Evolutionary conservation across 2,888 invertebrate genomes (phyloP).

Genomic region (Ormyrus thymus): DNA sequence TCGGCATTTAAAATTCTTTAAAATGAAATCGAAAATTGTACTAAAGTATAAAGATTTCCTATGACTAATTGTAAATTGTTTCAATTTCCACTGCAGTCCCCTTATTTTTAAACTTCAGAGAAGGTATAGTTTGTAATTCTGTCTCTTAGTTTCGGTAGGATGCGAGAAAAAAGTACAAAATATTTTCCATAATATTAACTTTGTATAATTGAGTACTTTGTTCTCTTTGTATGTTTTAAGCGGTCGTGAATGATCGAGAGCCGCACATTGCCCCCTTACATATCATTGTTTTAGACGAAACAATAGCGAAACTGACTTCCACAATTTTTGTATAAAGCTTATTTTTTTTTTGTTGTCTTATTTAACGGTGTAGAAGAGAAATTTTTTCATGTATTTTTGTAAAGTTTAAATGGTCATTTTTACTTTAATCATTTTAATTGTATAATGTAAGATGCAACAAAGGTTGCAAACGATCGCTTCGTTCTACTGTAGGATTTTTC

Average conservation of each 20-base stretch:
- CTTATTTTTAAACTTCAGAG: conserved; percentile 17
- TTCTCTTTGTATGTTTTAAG: conserved; percentile 21
- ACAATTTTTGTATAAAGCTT: conserved; percentile 28
- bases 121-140: conserved; percentile 7
- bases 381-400: conserved; percentile 6
- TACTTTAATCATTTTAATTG: conserved; percentile 12
- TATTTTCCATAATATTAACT: conserved; percentile 41
- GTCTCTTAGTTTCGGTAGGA: conserved; percentile 27
- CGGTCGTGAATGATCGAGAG: conserved; percentile 4
- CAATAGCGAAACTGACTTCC: conserved; percentile 39
- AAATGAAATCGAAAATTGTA: conserved; percentile 8
- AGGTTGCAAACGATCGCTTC: neutral
- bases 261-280: conserved; percentile 22
- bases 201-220: conserved; percentile 31
- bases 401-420: conserved; percentile 23
- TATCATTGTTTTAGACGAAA: conserved; percentile 39
- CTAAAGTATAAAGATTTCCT: neutral
- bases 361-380: conserved; percentile 1
- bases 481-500: conserved; percentile 16
- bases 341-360: conserved; percentile 5
- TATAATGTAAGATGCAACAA: neutral
- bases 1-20: conserved; percentile 1
- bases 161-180: conserved; percentile 46
- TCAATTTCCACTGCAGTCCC: neutral
- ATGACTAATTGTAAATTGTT: conserved; percentile 21